These are phyloP conservation scores for Plecotus auritus DNA, from an alignment of 2,113 vertebrate species.

Conservation along the genomic window DNA sequence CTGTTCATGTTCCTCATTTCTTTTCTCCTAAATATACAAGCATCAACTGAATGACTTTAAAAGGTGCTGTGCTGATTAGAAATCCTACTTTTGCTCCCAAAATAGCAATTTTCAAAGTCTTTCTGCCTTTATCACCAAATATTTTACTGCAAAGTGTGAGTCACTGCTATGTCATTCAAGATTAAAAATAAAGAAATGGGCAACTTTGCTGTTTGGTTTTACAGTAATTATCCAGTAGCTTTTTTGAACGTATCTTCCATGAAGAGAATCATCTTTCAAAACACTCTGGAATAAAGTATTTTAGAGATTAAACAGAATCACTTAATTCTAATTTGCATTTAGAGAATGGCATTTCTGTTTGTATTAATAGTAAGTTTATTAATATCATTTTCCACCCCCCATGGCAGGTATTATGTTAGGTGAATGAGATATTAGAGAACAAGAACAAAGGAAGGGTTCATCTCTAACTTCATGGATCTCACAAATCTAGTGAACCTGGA, in stretches of 20 bases:
- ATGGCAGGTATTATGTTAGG: neutral
- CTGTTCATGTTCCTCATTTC: slow-evolving; percentile 57
- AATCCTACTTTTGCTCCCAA: slow-evolving; percentile 37
- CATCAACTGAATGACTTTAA: slow-evolving; percentile 47
- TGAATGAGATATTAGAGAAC: neutral
- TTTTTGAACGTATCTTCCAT: neutral
- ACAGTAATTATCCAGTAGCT: neutral
- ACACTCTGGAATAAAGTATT: neutral
- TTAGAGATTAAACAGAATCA: neutral
- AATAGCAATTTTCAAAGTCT: slow-evolving; percentile 39
- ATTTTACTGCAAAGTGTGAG: neutral
- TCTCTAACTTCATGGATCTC: neutral
- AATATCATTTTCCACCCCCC: neutral
- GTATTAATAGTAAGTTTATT: neutral
- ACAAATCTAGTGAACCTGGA: neutral
- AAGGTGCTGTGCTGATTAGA: slow-evolving; percentile 46
- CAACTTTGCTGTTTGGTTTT: neutral
- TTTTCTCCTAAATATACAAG: slow-evolving; percentile 48
- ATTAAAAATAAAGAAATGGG: slow-evolving; percentile 7
- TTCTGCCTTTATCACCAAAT: neutral
- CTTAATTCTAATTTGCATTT: neutral
- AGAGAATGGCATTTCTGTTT: neutral
- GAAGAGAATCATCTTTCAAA: neutral
- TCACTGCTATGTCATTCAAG: neutral
- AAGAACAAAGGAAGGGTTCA: neutral